phyloP scores from a whole-genome alignment of 2,797 vertebrate species.

The Eremophila alpestris region DNA sequence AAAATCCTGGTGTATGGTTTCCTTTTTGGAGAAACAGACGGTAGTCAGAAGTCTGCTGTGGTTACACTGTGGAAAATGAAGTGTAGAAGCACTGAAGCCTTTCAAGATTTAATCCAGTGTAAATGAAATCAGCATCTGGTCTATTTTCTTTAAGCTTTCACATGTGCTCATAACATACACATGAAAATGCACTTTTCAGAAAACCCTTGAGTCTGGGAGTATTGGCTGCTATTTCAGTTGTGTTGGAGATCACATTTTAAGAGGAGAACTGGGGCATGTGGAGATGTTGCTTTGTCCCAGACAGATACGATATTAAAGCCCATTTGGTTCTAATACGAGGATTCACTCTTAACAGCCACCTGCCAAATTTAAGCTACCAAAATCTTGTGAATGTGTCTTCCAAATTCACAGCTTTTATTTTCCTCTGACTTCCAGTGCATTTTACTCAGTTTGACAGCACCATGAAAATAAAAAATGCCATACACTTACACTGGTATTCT shows the following conservation, averaged over 20 bases:
- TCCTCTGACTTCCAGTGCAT: neutral
- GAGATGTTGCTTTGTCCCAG: neutral
- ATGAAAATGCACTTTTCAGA: neutral
- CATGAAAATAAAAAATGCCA: neutral
- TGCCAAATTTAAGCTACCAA: neutral
- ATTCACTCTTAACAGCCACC: neutral
- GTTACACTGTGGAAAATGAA: neutral
- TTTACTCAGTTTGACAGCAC: neutral
- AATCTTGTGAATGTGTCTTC: neutral
- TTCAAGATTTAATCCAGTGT: neutral
- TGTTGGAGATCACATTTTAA: neutral
- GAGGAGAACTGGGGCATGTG: neutral
- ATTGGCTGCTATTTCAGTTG: neutral
- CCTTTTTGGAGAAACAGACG: neutral
- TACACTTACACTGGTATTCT: neutral
- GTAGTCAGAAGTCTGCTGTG: neutral
- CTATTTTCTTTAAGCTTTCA: conserved; percentile 3
- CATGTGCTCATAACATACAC: neutral
- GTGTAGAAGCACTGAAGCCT: neutral
- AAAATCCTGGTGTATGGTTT: neutral
- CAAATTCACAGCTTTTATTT: neutral
- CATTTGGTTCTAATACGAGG: neutral
- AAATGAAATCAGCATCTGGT: conserved; percentile 26
- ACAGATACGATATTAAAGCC: neutral
- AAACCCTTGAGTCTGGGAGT: neutral